A percentile compares a stretch with the other conserved stretches of the same genome.
Evolutionary conservation across 2,888 invertebrate species (phyloP).

Genomic region (Tupiocoris notatus): DNA sequence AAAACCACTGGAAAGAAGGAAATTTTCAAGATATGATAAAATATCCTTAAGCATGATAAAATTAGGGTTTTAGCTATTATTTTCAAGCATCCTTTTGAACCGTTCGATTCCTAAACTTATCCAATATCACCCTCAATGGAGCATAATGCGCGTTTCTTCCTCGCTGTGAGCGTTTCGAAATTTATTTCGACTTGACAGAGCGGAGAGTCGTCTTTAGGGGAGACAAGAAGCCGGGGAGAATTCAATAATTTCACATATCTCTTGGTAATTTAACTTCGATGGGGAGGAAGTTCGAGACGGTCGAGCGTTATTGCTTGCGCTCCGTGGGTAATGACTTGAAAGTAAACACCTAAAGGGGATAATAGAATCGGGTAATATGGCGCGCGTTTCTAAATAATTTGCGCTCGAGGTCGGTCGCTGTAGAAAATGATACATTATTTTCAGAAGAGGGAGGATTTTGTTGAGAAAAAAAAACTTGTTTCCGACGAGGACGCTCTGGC

Average conservation of each 20-base stretch:
- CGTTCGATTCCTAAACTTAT: constrained; percentile 10
- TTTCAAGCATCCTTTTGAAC: background rate
- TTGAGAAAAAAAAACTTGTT: background rate
- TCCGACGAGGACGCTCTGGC: too few species aligned
- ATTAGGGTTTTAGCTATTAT: background rate
- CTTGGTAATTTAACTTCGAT: constrained; percentile 22
- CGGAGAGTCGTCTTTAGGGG: constrained; percentile 4
- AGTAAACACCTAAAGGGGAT: background rate
- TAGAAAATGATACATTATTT: too few species aligned
- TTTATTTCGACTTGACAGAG: too few species aligned
- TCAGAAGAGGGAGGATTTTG: background rate
- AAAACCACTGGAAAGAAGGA: too few species aligned
- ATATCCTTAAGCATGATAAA: background rate
- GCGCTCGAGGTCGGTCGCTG: constrained; percentile 16
- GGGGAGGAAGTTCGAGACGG: background rate
- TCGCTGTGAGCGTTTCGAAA: background rate
- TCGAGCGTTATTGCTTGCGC: constrained; percentile 23
- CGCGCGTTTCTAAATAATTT: constrained; percentile 19
- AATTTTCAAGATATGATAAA: too few species aligned
- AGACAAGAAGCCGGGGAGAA: background rate
- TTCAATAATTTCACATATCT: constrained; percentile 35
- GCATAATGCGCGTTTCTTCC: too few species aligned
- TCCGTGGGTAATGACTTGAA: constrained; percentile 26
- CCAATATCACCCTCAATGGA: background rate
- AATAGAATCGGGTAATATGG: constrained; percentile 25